Evolutionary conservation across 2,888 invertebrate genomes (phyloP).

Genomic region (Tachina fera): DNA sequence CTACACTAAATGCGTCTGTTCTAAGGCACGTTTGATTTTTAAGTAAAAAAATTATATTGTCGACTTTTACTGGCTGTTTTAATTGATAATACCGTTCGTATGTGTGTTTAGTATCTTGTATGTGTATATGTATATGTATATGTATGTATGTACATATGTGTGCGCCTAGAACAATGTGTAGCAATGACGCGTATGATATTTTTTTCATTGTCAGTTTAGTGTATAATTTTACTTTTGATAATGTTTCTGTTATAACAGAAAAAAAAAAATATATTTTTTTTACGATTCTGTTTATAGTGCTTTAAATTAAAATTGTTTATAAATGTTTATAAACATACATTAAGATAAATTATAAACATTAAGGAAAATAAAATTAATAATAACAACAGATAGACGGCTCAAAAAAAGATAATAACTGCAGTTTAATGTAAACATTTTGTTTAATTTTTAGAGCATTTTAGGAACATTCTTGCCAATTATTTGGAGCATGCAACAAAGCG

Average conservation of each 20-base stretch:
- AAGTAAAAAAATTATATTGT: conserved; percentile 17
- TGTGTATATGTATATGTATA: not conserved
- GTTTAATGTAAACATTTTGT: not conserved
- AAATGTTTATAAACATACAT: conserved; percentile 55
- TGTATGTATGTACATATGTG: not conserved
- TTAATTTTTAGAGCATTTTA: too few species aligned
- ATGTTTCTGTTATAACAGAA: conserved; percentile 28
- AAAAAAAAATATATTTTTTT: too few species aligned
- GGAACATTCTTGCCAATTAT: too few species aligned
- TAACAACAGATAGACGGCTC: not conserved
- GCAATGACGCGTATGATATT: too few species aligned
- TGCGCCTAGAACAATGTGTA: too few species aligned
- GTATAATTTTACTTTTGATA: conserved; percentile 13
- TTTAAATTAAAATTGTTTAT: conserved; percentile 47
- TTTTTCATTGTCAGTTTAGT: conserved; percentile 24
- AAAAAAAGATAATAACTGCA: conserved; percentile 1
- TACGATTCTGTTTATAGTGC: conserved; percentile 38
- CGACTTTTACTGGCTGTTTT: not conserved
- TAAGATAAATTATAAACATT: conserved; percentile 41
- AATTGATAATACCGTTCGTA: conserved; percentile 18
- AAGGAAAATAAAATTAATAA: conserved; percentile 22
- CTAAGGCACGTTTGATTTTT: conserved; percentile 19
- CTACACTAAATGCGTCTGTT: conserved; percentile 32
- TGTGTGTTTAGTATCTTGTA: not conserved
- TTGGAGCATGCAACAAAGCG: too few species aligned